phyloP scores from a whole-genome alignment of 1,140 invertebrate species.

The Diabrotica virgifera region DNA sequence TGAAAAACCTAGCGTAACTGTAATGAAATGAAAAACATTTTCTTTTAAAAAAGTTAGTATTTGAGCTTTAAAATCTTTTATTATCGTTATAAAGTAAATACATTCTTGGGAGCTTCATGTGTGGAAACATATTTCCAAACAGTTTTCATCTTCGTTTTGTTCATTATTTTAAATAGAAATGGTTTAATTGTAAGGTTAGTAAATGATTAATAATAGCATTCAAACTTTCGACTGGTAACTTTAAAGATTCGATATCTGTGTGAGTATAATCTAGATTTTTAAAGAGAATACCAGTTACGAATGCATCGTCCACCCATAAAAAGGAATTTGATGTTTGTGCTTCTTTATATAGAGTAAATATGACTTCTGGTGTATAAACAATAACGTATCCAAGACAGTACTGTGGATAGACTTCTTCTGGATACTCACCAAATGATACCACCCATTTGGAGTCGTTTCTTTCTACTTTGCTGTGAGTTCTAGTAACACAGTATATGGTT shows the following conservation, averaged over 20 bases:
- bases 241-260: constrained; percentile 46
- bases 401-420: constrained; percentile 60
- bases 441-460: constrained; percentile 69
- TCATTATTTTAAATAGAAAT: constrained; percentile 29
- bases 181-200: constrained; percentile 12
- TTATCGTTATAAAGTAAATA: too few relatives aligned
- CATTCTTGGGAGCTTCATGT: too few relatives aligned
- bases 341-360: constrained; percentile 46
- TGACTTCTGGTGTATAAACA: constrained; percentile 66
- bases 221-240: constrained; percentile 32
- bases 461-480: constrained; percentile 51
- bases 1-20: too few relatives aligned
- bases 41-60: too few relatives aligned
- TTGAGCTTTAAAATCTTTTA: too few relatives aligned
- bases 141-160: too few relatives aligned
- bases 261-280: constrained; percentile 55
- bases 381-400: constrained; percentile 68
- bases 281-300: constrained; percentile 71
- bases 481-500: constrained; percentile 50
- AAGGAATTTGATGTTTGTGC: constrained; percentile 27
- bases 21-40: too few relatives aligned
- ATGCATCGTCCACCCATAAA: constrained; percentile 80
- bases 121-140: too few relatives aligned
- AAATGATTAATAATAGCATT: constrained; percentile 14
- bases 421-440: constrained; percentile 66